Conservation (phyloP, 2,888 invertebrate species). For the Lobophora halterata region DNA sequence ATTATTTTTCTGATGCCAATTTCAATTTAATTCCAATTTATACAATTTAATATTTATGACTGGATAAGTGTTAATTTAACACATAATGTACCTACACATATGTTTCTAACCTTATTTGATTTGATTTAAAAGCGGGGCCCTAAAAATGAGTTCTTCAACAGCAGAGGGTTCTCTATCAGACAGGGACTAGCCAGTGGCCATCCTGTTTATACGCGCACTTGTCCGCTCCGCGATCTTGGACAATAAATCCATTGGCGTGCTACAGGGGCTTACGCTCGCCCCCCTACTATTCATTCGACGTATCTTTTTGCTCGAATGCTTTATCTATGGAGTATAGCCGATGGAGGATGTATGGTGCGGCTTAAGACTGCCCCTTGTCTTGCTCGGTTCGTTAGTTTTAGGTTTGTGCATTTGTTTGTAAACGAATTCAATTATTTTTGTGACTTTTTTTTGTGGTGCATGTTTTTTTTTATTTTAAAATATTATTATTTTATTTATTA, state of each 20-base stretch:
- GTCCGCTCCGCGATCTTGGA: conserved; percentile 12
- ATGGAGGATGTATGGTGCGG: conserved; percentile 46
- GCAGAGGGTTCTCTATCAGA: background rate
- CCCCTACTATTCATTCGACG: conserved; percentile 32
- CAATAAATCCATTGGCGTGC: conserved; percentile 23
- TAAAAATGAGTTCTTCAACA: background rate
- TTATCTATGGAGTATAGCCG: conserved; percentile 47
- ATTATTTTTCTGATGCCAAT: too few species aligned
- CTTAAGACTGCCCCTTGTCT: conserved; percentile 30
- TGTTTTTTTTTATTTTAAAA: too few species aligned
- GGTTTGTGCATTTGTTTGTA: conserved; percentile 9
- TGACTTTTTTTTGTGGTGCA: too few species aligned
- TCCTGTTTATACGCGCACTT: conserved; percentile 16
- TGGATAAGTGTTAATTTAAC: too few species aligned
- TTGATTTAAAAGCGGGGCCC: background rate
- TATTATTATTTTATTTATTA: too few species aligned
- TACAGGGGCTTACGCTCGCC: conserved; percentile 20
- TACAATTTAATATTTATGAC: too few species aligned
- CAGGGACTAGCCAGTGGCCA: conserved; percentile 10
- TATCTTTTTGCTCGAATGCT: conserved; percentile 61
- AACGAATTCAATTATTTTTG: conserved; percentile 7
- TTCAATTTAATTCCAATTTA: too few species aligned
- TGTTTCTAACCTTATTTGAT: too few species aligned
- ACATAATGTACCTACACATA: too few species aligned
- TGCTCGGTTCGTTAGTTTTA: conserved; percentile 44